Evolutionary conservation across 2,888 invertebrate species (phyloP).

Genomic region (Andrena marginata): DNA sequence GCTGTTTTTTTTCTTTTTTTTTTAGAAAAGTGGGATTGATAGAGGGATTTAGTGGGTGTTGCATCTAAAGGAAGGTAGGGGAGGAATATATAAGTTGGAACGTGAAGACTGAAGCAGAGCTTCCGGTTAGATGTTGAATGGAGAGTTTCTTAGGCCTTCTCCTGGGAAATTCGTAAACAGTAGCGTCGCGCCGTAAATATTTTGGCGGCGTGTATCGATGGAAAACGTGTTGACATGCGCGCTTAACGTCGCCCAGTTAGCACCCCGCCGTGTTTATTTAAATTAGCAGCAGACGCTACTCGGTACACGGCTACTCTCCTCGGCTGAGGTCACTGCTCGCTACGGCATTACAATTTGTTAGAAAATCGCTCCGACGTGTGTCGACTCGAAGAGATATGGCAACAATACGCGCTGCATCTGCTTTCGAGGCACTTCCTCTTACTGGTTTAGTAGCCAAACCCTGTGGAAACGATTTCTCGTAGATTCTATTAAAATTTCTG

Average conservation of each 20-base stretch:
- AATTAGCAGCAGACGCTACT: slow-evolving; percentile 27
- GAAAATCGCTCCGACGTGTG: not conserved
- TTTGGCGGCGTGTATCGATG: slow-evolving; percentile 16
- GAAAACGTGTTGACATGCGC: slow-evolving; percentile 40
- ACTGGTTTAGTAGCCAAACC: not conserved
- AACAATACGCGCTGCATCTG: not conserved
- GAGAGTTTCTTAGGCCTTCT: not conserved
- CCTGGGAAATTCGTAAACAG: not conserved
- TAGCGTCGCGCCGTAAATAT: slow-evolving; percentile 32
- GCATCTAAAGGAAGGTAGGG: too few relatives aligned
- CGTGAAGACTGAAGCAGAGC: too few relatives aligned
- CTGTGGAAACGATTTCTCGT: not conserved
- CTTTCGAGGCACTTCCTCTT: not conserved
- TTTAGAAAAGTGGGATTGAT: too few relatives aligned
- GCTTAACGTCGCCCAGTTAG: slow-evolving; percentile 8
- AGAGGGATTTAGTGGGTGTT: too few relatives aligned
- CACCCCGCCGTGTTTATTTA: slow-evolving; percentile 37
- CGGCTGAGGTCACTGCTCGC: slow-evolving; percentile 18
- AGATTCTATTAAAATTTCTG: not conserved
- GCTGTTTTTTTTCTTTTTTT: too few relatives aligned
- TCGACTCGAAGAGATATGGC: not conserved
- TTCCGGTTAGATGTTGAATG: not conserved
- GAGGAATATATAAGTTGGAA: too few relatives aligned
- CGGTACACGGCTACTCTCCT: slow-evolving; percentile 13
- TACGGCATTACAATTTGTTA: not conserved